phyloP scores from a whole-genome alignment of 1,140 invertebrate genomes.

The Diorhabda elongata region DNA sequence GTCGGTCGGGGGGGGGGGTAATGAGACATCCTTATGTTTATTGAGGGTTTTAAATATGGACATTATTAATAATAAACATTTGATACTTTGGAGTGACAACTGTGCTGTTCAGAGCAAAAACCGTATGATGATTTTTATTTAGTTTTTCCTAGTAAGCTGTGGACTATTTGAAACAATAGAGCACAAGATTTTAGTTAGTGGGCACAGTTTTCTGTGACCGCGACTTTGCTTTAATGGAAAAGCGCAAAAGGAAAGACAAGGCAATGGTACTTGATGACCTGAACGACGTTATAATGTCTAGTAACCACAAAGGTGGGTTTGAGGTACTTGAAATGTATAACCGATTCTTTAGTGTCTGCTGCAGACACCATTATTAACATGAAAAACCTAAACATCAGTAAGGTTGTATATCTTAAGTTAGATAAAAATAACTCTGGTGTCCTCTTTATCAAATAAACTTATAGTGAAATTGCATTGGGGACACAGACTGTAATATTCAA shows the following conservation, averaged over 20 bases:
- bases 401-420: constrained; percentile 13
- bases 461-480: background rate
- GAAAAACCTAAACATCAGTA: constrained; percentile 19
- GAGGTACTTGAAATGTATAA: no score
- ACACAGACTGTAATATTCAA: constrained; percentile 15
- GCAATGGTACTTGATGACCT: constrained; percentile 13
- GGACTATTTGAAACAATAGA: no score
- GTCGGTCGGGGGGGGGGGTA: constrained; percentile 12
- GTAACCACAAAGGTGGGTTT: no score
- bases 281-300: constrained; percentile 8
- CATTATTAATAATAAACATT: constrained; percentile 2
- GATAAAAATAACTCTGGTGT: constrained; percentile 11
- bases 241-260: constrained; percentile 15
- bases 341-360: constrained; percentile 8
- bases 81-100: background rate
- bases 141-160: no score
- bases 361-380: constrained; percentile 1
- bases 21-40: constrained; percentile 22
- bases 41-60: constrained; percentile 3
- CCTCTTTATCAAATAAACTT: background rate
- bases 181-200: no score
- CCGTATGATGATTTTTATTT: background rate
- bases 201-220: background rate
- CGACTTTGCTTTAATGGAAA: constrained; percentile 22
- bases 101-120: constrained; percentile 14